Base-by-base conservation (phyloP, 2,113 vertebrate genomes). In the Meriones unguiculatus region DNA sequence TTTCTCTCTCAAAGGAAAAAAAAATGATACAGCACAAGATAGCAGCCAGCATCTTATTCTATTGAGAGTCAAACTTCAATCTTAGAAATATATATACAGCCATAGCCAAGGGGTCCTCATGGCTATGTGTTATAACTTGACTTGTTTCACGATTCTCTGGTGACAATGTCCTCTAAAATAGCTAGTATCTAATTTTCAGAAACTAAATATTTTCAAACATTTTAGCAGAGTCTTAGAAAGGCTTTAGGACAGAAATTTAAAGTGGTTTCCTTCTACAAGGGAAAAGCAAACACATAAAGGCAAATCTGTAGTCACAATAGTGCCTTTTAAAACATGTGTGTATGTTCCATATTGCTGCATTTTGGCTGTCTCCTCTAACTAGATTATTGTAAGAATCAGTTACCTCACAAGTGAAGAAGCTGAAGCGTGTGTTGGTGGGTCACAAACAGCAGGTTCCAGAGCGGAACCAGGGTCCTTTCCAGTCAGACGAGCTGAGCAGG, bases 31-130 rank as follows among this genome's bases (percentile, higher is more conserved):
- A 28, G 5, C 1, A 1, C 8, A 25, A 18, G 73, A 15, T 28
- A 65, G 72, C 13, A 12, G 11, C 17, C 13, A 38, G 14, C 22
- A 7, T 13, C 11, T 9, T 50, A 46, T 9, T 22, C 54, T 75
- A 13, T 11, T 32, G 3, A 15, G 86, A 59, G n/a, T 24, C 46
- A 14, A 2, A 14, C n/a, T 17, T 25, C 1, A 46, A 18, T 17
- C 2, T 0, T 7, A 1, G 25, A 4, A 1, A 8, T 1, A 0
- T 18, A 4, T 1, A 8, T 1, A 0, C 15, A 12, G 35, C 54
- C 24, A 0, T 0, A 24, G 35, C 69, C 3, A 12, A 62, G 67
- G 46, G 25, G 18, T 24, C 54, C 3, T 6, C 30, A 11, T 2
- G 0, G 15, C 18, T 1, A 0, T 46, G 15, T 25, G 22, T 22